Conservation (phyloP, 2,797 vertebrate genomes). For the Linurgus olivaceus region DNA sequence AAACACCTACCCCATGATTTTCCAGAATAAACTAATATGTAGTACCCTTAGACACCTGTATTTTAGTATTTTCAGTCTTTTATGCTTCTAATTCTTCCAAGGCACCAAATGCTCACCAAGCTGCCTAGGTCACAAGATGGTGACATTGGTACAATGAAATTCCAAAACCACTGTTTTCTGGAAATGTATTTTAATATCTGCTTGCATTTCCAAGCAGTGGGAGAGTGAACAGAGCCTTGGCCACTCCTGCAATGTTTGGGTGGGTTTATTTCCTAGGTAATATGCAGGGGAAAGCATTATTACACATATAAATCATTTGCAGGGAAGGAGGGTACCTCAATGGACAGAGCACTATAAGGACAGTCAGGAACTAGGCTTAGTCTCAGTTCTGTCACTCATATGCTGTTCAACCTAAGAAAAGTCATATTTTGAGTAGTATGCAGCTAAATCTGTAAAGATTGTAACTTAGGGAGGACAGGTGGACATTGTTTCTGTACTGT, state of each 20-base stretch:
- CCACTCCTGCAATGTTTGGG: neutral
- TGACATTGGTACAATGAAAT: neutral
- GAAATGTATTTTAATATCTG: neutral
- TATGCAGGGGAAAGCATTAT: neutral
- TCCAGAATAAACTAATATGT: neutral
- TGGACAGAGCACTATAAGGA: rapidly evolving
- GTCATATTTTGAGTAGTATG: neutral
- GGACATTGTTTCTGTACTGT: neutral
- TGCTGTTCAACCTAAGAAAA: neutral
- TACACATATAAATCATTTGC: neutral
- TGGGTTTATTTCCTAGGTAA: neutral
- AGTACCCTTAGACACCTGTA: neutral
- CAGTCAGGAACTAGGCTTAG: neutral
- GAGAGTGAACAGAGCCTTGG: neutral
- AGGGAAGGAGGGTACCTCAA: neutral
- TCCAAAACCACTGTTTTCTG: neutral
- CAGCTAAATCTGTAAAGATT: neutral
- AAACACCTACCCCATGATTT: neutral
- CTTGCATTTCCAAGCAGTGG: neutral
- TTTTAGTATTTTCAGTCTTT: neutral
- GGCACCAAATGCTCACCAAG: neutral
- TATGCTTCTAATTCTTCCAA: neutral
- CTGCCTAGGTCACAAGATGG: neutral
- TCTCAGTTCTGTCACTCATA: neutral
- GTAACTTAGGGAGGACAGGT: neutral